A percentile compares a stretch with the other conserved stretches of the same genome.
Conservation (phyloP, 2,888 invertebrate genomes). For the Girardia tigrina region DNA sequence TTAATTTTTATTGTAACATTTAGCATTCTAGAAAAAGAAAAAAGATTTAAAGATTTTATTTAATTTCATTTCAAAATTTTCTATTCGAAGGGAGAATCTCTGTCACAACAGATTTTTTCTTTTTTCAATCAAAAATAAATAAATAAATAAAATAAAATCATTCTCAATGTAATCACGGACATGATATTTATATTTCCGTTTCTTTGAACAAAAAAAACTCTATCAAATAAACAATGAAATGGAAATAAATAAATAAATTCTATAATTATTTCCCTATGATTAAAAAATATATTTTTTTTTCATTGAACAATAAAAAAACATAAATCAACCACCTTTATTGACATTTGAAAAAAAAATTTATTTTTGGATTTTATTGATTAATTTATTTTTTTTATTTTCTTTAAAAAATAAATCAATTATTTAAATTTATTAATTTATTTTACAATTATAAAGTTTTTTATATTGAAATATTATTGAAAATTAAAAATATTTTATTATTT, state of each 20-base stretch:
- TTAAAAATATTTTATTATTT: no score
- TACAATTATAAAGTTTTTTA: no score
- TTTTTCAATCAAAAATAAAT: background rate
- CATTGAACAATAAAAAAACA: background rate
- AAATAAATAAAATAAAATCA: no score
- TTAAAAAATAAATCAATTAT: no score
- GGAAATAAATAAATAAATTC: slow-evolving; percentile 14
- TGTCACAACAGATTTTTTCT: background rate
- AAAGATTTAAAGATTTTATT: background rate
- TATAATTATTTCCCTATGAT: slow-evolving; percentile 2
- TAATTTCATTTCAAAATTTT: no score
- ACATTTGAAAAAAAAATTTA: no score
- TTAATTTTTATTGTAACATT: slow-evolving; percentile 18
- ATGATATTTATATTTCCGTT: slow-evolving; percentile 23
- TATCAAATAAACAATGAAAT: background rate
- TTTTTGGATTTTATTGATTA: no score
- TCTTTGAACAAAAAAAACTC: slow-evolving; percentile 20
- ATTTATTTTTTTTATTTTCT: no score
- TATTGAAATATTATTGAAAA: no score
- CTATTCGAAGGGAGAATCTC: no score
- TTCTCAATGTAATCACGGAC: slow-evolving; percentile 13
- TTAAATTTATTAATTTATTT: no score
- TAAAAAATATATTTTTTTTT: slow-evolving; percentile 7
- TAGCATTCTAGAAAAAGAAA: slow-evolving; percentile 1
- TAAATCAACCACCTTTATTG: background rate